Percentiles rank a stretch among this genome's conserved stretches.
These are phyloP conservation scores for Echeneis naucrates DNA, from an alignment of 2,797 vertebrate genomes.

Conservation along the genomic window DNA sequence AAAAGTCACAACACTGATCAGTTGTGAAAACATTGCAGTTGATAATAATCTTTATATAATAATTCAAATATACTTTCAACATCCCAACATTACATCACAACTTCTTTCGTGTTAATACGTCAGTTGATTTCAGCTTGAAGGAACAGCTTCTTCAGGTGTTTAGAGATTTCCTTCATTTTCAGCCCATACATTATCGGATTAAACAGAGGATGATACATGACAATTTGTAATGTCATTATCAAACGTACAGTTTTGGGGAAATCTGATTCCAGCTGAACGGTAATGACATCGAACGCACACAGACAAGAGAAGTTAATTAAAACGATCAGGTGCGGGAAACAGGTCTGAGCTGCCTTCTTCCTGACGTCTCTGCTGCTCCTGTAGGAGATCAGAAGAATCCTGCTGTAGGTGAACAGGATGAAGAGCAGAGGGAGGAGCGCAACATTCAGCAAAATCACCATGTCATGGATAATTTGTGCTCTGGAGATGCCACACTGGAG, in stretches of 20 bases:
- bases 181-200: constrained; percentile 59
- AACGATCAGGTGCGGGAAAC: constrained; percentile 46
- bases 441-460: neutral
- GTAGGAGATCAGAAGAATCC: constrained; percentile 26
- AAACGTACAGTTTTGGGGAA: constrained; percentile 33
- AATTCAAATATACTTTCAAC: no score
- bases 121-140: neutral
- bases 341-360: constrained; percentile 19
- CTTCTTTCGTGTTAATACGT: neutral
- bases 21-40: no score
- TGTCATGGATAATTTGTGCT: neutral
- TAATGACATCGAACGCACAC: constrained; percentile 28
- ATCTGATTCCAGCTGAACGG: constrained; percentile 13
- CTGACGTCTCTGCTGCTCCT: constrained; percentile 7
- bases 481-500: neutral
- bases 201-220: constrained; percentile 40
- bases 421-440: constrained; percentile 28
- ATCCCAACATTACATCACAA: neutral
- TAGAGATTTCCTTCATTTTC: constrained; percentile 50
- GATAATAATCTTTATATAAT: no score
- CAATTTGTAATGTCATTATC: constrained; percentile 49
- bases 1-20: no score
- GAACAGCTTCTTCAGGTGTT: constrained; percentile 26
- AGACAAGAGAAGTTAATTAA: constrained; percentile 31
- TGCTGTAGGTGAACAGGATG: constrained; percentile 47